Base-by-base conservation (phyloP, 1,140 invertebrate species). In the Drosophila aff. region DNA sequence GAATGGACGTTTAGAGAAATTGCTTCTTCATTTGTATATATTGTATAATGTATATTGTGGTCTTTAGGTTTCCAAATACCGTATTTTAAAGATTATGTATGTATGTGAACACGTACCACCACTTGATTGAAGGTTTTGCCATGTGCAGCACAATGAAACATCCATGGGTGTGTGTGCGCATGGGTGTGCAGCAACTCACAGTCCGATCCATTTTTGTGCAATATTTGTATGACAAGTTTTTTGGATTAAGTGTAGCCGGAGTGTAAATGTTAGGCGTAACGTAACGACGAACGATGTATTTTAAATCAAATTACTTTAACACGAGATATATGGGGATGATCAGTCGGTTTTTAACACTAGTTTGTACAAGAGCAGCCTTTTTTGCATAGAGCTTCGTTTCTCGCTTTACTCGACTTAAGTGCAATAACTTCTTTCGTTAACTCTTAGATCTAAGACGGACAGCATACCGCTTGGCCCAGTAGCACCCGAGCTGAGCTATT, bases 141-240 rank as follows among this genome's bases (percentile, higher is more conserved):
- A 76, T 53, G 55, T 50, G 83, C 72, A 62, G 73, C 72, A 67
- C 80, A 80, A 63, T 76, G 57, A 76, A 84, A 53, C 64, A 76
- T 59, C 21, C 36, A 38, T n/a, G 21, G 36, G 81, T 67, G 65
- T 67, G 65, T 65, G 60, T 49, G 69, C 71, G 40, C 46, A 69
- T 61, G 55, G 63, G 50, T 59, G 55, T 57, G 68, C 75, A 78
- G 68, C 75, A 78, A 90, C 81, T 90, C 76, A 90, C 79, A 85
- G 85, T 90, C 85, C 85, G 85, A 90, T 90, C 85, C 85, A 90
- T 90, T 90, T 87, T 90, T 90, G 85, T 90, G 85, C 85, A 90
- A 90, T 90, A 90, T 90, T 90, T 90, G 86, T 90, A 90, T 91
- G 85, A 90, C 86, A 90, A 82, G 76, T 84, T 90, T 90, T 90